phyloP scores from a whole-genome alignment of 2,888 invertebrate species.

The Himalopsyche tibetana region DNA sequence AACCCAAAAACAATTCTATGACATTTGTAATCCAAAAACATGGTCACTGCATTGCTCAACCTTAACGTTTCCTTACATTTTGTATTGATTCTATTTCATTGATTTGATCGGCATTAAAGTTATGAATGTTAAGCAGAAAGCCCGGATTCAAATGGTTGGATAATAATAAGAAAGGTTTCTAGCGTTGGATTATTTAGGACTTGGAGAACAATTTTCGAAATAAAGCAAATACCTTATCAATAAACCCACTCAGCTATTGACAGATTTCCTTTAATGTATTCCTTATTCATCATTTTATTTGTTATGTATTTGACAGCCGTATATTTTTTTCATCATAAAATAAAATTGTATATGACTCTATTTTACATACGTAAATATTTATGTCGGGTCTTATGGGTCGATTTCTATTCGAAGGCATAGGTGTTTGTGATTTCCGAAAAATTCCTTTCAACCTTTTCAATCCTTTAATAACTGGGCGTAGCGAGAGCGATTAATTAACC shows the following conservation, averaged over 20 bases:
- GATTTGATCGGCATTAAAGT: slow-evolving; percentile 3
- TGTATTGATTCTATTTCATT: slow-evolving; percentile 24
- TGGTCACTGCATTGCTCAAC: background rate
- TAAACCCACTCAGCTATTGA: background rate
- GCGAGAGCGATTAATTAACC: too few relatives aligned
- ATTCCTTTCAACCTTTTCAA: too few relatives aligned
- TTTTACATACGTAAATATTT: too few relatives aligned
- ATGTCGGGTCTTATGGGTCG: too few relatives aligned
- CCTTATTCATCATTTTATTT: too few relatives aligned
- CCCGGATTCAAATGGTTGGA: background rate
- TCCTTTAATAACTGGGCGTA: too few relatives aligned
- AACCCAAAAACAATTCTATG: too few relatives aligned
- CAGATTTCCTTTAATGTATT: background rate
- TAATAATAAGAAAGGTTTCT: background rate
- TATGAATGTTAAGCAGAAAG: background rate
- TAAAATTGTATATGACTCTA: too few relatives aligned
- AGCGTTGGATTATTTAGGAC: background rate
- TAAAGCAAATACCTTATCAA: background rate
- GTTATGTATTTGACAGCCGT: too few relatives aligned
- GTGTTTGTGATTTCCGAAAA: too few relatives aligned
- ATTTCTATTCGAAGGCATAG: too few relatives aligned
- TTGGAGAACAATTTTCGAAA: background rate
- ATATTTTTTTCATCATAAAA: too few relatives aligned
- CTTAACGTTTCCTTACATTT: slow-evolving; percentile 9
- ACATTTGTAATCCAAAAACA: background rate